A percentile compares a stretch with the other conserved stretches of the same genome.
These are phyloP conservation scores for Oxystoma pomonae DNA, from an alignment of 2,888 invertebrate genomes.

Conservation along the genomic window DNA sequence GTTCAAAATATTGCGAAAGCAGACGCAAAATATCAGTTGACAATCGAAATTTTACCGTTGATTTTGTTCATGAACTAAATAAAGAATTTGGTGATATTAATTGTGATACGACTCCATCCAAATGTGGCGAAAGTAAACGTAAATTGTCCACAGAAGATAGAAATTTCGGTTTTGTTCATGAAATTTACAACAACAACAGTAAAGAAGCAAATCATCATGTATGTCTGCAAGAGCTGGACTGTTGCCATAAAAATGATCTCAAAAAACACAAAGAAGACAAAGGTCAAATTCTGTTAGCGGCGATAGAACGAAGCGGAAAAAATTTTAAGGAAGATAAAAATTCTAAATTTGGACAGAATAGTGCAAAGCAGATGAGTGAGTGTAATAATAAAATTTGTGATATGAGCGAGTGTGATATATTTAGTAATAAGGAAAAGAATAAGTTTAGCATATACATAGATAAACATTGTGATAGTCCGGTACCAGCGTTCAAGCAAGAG, in stretches of 20 bases:
- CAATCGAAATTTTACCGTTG: too few species aligned
- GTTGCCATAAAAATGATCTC: constrained; percentile 40
- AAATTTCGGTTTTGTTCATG: neutral
- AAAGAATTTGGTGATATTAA: neutral
- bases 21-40: neutral
- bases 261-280: constrained; percentile 34
- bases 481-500: constrained; percentile 22
- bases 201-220: neutral
- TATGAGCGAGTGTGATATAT: constrained; percentile 47
- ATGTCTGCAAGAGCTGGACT: constrained; percentile 3
- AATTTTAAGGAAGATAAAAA: constrained; percentile 17
- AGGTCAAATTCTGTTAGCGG: constrained; percentile 44
- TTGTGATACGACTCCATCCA: neutral
- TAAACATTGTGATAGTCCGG: constrained; percentile 45
- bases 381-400: constrained; percentile 43
- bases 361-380: constrained; percentile 30
- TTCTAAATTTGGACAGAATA: constrained; percentile 24
- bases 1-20: neutral
- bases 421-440: constrained; percentile 43
- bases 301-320: constrained; percentile 43
- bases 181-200: neutral
- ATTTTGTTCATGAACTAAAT: neutral
- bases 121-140: neutral
- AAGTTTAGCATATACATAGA: constrained; percentile 42
- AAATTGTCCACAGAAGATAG: neutral